A percentile compares a stretch with the other conserved stretches of the same genome.
Conservation (phyloP, 2,113 vertebrate species). For the Mohoua ochrocephala region DNA sequence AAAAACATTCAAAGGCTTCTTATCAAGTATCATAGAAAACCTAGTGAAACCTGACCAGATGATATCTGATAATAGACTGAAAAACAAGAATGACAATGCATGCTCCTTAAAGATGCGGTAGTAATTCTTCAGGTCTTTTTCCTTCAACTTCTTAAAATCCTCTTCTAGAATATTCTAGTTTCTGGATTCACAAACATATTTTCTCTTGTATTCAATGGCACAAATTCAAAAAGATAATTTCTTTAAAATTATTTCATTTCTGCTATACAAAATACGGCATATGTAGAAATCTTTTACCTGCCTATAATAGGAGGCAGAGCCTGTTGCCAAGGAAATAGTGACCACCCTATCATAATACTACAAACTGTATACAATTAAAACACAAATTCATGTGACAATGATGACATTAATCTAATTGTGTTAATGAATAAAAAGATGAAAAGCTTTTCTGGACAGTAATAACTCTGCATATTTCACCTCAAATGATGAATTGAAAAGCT, state of each 20-base stretch:
- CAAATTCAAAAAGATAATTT: background rate
- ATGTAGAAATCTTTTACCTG: background rate
- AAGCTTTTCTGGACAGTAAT: background rate
- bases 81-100: background rate
- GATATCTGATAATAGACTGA: background rate
- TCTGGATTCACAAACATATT: background rate
- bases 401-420: background rate
- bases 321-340: background rate
- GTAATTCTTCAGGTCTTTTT: background rate
- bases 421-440: background rate
- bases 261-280: background rate
- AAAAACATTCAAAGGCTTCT: background rate
- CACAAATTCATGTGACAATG: background rate
- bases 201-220: background rate
- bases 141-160: background rate
- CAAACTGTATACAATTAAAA: background rate
- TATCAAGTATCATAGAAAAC: background rate
- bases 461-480: background rate
- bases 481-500: background rate
- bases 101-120: background rate
- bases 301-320: background rate
- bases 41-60: background rate
- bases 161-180: background rate
- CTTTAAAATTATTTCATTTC: background rate
- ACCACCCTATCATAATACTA: background rate